Evolutionary conservation across 2,113 vertebrate genomes (phyloP).

Genomic region (Taurulus bubalis): DNA sequence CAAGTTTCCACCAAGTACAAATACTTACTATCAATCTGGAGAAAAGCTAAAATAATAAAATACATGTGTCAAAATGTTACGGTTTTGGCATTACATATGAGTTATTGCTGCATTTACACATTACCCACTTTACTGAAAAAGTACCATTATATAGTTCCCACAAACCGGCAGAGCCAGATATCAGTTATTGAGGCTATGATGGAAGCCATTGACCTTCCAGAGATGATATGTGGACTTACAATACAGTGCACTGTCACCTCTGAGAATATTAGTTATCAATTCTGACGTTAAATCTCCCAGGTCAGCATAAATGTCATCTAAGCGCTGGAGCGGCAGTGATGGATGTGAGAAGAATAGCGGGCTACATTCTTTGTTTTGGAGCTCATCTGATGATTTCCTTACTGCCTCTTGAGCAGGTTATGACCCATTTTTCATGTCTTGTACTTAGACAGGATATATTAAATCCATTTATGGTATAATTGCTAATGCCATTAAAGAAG

Average conservation of each 20-base stretch:
- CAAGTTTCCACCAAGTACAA: background rate
- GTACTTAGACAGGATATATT: constrained; percentile 60
- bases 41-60: constrained; percentile 33
- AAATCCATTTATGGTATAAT: constrained; percentile 71
- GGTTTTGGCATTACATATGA: constrained; percentile 20
- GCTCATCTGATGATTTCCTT: constrained; percentile 66
- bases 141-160: background rate
- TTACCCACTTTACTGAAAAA: constrained; percentile 12
- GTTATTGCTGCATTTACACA: constrained; percentile 28
- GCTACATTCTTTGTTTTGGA: constrained; percentile 61
- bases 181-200: constrained; percentile 59
- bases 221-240: constrained; percentile 77
- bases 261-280: constrained; percentile 73
- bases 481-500: constrained; percentile 68
- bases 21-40: constrained; percentile 10
- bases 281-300: constrained; percentile 70
- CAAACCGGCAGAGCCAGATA: constrained; percentile 48
- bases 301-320: constrained; percentile 71
- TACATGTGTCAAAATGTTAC: constrained; percentile 29
- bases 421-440: constrained; percentile 60
- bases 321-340: constrained; percentile 61
- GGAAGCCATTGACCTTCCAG: constrained; percentile 73
- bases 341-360: constrained; percentile 52
- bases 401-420: constrained; percentile 66
- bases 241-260: constrained; percentile 68